Conservation (phyloP, 2,797 vertebrate genomes). For the Capromys pilorides region DNA sequence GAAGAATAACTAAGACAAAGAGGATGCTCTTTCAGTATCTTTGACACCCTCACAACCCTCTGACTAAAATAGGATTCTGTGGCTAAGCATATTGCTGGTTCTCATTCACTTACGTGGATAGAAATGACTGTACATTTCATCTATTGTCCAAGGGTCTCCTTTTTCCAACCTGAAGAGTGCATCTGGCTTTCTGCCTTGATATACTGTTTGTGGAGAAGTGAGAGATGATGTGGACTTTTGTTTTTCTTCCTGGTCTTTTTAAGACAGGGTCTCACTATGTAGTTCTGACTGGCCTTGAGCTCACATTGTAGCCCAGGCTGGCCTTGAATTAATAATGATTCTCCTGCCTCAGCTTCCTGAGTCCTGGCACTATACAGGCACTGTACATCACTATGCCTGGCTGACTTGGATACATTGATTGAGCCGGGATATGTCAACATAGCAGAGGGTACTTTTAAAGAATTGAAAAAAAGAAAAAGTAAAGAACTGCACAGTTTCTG, state of each 20-base stretch:
- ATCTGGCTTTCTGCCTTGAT: slow-evolving; percentile 32
- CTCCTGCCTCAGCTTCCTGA: too few species aligned
- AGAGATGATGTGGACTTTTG: neutral
- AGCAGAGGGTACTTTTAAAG: neutral
- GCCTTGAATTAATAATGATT: too few species aligned
- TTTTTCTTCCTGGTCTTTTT: too few species aligned
- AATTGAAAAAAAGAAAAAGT: neutral
- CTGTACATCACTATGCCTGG: too few species aligned
- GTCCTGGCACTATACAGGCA: too few species aligned
- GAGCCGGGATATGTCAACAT: neutral
- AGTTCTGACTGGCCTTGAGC: too few species aligned
- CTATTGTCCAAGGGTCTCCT: slow-evolving; percentile 19
- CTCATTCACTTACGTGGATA: slow-evolving; percentile 31
- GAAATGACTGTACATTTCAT: neutral
- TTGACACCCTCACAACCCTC: neutral
- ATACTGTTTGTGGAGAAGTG: slow-evolving; percentile 32
- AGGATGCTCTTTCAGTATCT: neutral
- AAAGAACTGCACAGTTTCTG: neutral
- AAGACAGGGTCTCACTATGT: too few species aligned
- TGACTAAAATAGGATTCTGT: neutral
- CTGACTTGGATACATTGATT: neutral
- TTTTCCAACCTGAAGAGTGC: neutral
- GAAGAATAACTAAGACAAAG: too few species aligned
- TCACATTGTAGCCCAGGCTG: too few species aligned
- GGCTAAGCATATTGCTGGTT: too few species aligned